phyloP scores from a whole-genome alignment of 1,140 invertebrate species.

The Streblospio benedicti region DNA sequence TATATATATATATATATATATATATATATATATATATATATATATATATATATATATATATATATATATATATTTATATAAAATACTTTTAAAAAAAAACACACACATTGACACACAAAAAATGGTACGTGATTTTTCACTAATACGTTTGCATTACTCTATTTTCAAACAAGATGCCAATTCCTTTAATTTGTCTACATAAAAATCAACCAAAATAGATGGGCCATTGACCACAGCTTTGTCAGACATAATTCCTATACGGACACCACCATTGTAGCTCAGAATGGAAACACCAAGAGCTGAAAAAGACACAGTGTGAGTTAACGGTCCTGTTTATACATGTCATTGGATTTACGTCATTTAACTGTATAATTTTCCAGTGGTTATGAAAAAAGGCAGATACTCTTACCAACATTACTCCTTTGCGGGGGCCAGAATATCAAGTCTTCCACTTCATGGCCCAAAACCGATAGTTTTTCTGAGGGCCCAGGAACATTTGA shows the following conservation, averaged over 20 bases:
- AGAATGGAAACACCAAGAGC: constrained; percentile 5
- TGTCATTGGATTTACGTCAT: background rate
- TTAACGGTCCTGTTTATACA: background rate
- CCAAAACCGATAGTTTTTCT: background rate
- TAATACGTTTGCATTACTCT: too few species aligned
- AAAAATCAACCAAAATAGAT: background rate
- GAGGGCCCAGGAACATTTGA: constrained; percentile 13
- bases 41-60: too few species aligned
- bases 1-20: too few species aligned
- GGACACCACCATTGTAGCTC: constrained; percentile 3
- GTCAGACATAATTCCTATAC: constrained; percentile 1
- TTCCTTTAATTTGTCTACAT: background rate
- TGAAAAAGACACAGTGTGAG: background rate
- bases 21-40: too few species aligned
- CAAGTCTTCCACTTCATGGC: background rate
- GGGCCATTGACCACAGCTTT: background rate
- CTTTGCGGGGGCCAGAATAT: constrained; percentile 14
- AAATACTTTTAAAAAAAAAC: too few species aligned
- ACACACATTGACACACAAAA: too few species aligned
- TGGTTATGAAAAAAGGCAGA: background rate
- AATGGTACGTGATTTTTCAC: too few species aligned
- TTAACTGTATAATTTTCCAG: background rate
- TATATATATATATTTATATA: too few species aligned
- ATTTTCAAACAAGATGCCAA: background rate
- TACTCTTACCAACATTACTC: constrained; percentile 12